These are phyloP conservation scores for Forbesichthys papilliferus DNA, from an alignment of 2,113 vertebrate species.

Conservation along the genomic window DNA sequence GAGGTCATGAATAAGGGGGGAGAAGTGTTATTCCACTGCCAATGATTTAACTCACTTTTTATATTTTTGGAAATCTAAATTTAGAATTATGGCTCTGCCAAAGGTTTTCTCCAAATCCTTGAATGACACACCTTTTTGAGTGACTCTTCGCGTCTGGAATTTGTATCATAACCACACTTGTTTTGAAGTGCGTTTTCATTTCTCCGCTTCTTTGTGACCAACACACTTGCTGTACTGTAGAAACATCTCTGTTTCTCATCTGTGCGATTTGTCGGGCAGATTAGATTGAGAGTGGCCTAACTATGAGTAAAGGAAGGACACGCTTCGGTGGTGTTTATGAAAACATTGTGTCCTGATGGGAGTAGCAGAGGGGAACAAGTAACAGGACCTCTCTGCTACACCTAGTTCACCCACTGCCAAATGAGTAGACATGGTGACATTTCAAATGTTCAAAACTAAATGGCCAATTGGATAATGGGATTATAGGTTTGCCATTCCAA, in stretches of 20 bases:
- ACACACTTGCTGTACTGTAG: constrained; percentile 15
- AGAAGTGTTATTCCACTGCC: constrained; percentile 50
- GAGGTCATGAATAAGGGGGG: constrained; percentile 61
- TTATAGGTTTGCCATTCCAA: constrained; percentile 38
- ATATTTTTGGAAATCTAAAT: constrained; percentile 75
- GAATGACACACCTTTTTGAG: constrained; percentile 67
- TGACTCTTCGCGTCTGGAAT: constrained; percentile 68
- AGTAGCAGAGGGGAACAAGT: constrained; percentile 54
- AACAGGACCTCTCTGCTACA: constrained; percentile 47
- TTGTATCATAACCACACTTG: constrained; percentile 50
- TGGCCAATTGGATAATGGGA: constrained; percentile 46
- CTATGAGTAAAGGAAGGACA: constrained; percentile 51
- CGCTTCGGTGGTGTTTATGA: constrained; percentile 50
- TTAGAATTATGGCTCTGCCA: constrained; percentile 57
- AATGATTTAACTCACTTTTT: constrained; percentile 62
- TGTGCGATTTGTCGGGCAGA: constrained; percentile 48
- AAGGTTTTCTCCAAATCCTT: constrained; percentile 60
- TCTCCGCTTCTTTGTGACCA: constrained; percentile 28
- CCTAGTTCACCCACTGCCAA: constrained; percentile 42
- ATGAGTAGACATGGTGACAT: constrained; percentile 43
- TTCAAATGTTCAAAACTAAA: constrained; percentile 36
- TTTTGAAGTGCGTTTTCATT: constrained; percentile 29
- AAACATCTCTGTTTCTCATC: constrained; percentile 54
- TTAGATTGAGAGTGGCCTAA: constrained; percentile 43
- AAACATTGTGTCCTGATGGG: constrained; percentile 60